phyloP scores from a whole-genome alignment of 2,113 vertebrate species.

The Protobothrops mucrosquamatus region DNA sequence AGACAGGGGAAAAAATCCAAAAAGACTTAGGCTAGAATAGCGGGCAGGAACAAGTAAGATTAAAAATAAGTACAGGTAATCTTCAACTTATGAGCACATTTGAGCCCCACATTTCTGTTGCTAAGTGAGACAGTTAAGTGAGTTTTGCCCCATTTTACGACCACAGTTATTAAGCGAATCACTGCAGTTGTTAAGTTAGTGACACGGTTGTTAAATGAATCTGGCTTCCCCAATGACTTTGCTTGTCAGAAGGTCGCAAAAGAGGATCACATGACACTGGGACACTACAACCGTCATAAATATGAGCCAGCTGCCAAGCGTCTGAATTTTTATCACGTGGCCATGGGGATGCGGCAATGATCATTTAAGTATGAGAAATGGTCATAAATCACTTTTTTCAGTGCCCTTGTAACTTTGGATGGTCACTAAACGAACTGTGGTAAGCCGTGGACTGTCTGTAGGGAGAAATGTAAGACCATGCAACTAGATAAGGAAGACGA shows the following conservation, averaged over 20 bases:
- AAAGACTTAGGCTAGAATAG: not conserved
- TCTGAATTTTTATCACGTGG: not conserved
- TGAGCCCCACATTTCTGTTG: not conserved
- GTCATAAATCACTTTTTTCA: not conserved
- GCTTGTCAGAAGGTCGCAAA: not conserved
- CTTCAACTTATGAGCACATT: not conserved
- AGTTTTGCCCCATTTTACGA: not conserved
- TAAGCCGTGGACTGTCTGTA: not conserved
- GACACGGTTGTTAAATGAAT: not conserved
- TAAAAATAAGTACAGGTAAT: not conserved
- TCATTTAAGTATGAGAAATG: not conserved
- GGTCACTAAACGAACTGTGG: not conserved
- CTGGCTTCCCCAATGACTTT: not conserved
- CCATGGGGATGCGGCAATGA: not conserved
- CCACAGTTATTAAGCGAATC: not conserved
- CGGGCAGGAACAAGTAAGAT: not conserved
- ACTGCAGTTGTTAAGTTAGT: not conserved
- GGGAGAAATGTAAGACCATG: not conserved
- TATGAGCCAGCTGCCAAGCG: not conserved
- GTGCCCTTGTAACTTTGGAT: not conserved
- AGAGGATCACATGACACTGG: not conserved
- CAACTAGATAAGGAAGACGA: not conserved
- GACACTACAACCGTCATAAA: not conserved
- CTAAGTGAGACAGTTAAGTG: not conserved
- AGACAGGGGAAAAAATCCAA: not conserved